Percentiles rank a stretch among this genome's conserved stretches.
These are phyloP conservation scores for Pammene aurita DNA, from an alignment of 2,888 invertebrate genomes.

Conservation along the genomic window DNA sequence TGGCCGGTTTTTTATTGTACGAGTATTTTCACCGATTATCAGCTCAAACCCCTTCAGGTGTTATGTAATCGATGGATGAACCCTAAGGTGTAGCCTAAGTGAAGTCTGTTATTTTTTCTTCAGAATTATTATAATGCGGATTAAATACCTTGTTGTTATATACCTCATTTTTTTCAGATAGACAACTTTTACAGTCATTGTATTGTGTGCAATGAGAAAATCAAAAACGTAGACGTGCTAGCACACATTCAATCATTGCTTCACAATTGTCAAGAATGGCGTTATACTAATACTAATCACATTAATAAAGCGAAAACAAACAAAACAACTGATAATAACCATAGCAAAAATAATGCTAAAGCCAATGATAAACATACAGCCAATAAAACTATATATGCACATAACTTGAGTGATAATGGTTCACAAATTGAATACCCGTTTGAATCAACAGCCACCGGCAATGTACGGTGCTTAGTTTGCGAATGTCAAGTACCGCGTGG, in stretches of 20 bases:
- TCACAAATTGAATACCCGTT: slow-evolving; percentile 3
- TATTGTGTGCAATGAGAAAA: slow-evolving; percentile 13
- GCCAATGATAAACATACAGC: neutral
- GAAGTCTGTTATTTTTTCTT: no score
- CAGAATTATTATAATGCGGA: no score
- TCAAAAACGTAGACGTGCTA: neutral
- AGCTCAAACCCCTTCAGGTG: no score
- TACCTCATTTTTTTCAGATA: slow-evolving; percentile 20
- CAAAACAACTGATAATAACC: neutral
- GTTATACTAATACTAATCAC: neutral
- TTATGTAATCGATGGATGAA: no score
- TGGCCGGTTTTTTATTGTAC: no score
- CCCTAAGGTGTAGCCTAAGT: no score
- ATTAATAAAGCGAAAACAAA: neutral
- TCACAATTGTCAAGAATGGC: neutral
- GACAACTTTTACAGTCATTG: slow-evolving; percentile 10
- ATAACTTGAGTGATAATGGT: neutral
- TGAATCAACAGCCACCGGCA: neutral
- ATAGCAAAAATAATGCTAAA: no score
- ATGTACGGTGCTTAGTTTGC: slow-evolving; percentile 9
- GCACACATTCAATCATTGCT: neutral
- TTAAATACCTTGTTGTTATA: no score
- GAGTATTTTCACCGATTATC: no score
- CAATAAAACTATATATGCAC: neutral
- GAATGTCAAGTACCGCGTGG: neutral